Percentiles rank a stretch among this genome's conserved stretches.
Evolutionary conservation across 1,140 invertebrate genomes (phyloP).

Genomic region (Andrena cerasifolii): DNA sequence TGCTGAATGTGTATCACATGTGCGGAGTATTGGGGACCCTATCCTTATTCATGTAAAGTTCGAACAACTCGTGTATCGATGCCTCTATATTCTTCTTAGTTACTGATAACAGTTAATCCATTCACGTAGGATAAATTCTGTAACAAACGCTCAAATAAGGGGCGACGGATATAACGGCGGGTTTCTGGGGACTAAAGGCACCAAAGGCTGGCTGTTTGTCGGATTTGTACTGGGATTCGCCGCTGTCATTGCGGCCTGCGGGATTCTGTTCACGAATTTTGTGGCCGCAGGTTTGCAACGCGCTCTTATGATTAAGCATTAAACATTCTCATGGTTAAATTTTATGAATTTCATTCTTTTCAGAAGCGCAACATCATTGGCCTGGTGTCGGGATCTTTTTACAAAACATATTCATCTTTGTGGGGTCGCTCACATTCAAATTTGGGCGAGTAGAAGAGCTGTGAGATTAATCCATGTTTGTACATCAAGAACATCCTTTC

Average conservation of each 20-base stretch:
- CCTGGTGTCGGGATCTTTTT: slow-evolving; percentile 96
- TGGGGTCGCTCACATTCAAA: slow-evolving; percentile 95
- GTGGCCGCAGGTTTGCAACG: slow-evolving; percentile 81
- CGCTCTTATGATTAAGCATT: not conserved
- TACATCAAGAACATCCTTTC: slow-evolving; percentile 32
- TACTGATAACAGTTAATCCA: slow-evolving; percentile 2
- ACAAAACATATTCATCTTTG: slow-evolving; percentile 97
- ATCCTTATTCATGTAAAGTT: slow-evolving; percentile 94
- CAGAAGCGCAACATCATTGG: slow-evolving; percentile 83
- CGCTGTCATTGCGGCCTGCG: slow-evolving; percentile 96
- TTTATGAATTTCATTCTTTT: slow-evolving; percentile 41
- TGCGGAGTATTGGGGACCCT: slow-evolving; percentile 97
- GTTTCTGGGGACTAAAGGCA: slow-evolving; percentile 93
- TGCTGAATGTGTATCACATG: slow-evolving; percentile 92
- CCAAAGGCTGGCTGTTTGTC: slow-evolving; percentile 97
- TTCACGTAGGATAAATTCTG: slow-evolving; percentile 92
- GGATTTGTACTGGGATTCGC: slow-evolving; percentile 98
- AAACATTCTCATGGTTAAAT: not conserved
- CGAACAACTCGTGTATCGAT: not conserved
- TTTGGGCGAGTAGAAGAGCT: slow-evolving; percentile 96
- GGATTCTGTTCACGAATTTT: slow-evolving; percentile 96
- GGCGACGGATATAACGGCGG: slow-evolving; percentile 94
- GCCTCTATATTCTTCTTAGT: not conserved
- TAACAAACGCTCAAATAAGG: slow-evolving; percentile 96
- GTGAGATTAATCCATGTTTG: slow-evolving; percentile 83